Evolutionary conservation across 2,113 vertebrate genomes (phyloP), one percentile per base, ranked within the genome.

Genomic region (Rhinogobius similis): DNA sequence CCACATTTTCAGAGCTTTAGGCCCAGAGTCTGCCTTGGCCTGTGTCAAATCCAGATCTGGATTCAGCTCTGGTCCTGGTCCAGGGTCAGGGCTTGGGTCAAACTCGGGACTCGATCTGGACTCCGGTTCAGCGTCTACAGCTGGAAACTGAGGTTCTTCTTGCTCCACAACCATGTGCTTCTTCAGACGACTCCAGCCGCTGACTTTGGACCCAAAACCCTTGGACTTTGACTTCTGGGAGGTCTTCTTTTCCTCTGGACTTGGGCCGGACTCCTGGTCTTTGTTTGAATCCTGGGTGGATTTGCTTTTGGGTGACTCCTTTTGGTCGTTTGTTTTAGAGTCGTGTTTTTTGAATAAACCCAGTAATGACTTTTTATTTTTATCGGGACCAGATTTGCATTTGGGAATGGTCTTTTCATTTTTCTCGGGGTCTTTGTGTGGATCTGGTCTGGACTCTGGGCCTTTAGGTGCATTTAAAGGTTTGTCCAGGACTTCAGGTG

Each of bases 101-200:
- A 5, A 2, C 0, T 27, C 66, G 44, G 70, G 73, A 53, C 32
- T 46, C 36, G 69, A 56, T 52, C 65, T 64, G 0, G 38, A 23
- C 50, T 88, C 75, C 73, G 83, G 70, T 65, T 87, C 74, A 23
- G 13, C 27, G 23, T 91, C 86, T 0, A 70, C 56, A 26, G 87
- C 82, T 4, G 80, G 94, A 81, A 89, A 90, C 1, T 1, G 56
- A 4, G 91, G 84, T 46, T 84, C 90, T 2, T 95, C 93, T 0
- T 91, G 80, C 38, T 94, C 94, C 29, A 95, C 93, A 0, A 95
- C 82, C 88, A 99, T 91, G 81, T 96, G 97, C 65, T 96, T 96
- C 82, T 89, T 96, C 38, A 98, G 94, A 36, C 94, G 92, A 1
- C 81, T 85, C 97, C 97, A 99, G 14, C 95, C 97, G 0, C 95